Base-by-base conservation (phyloP, 2,888 invertebrate genomes). In the Cordilura impudica region DNA sequence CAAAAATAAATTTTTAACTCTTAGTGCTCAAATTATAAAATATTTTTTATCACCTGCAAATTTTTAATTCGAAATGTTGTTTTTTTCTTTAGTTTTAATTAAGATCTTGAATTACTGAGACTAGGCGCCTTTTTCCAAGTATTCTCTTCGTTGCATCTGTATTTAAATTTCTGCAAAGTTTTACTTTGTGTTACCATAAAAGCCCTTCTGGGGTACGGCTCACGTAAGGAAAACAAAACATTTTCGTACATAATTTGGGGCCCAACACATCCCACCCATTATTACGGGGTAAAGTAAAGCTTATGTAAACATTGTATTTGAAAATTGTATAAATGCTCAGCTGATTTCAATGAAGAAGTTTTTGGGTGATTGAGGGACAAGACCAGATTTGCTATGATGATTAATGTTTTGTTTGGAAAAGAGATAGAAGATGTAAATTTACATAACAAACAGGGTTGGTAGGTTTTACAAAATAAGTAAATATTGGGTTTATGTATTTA, bases 371-470 rank as follows among this genome's bases (percentile, higher is more conserved):
- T 69, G 63, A 65, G 67, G 58, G 63, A 69, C 72, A 78, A 73
- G 72, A 69, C 66, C 69, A 69, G 43, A 69, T 73, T 63, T 78
- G 61, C 67, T 19, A 51, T 67, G 29, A 78, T 73, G 65, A 73
- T 65, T 73, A 53, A 69, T 78, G 73, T 69, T 60, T 47, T 39
- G 29, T 49, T 51, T 73, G 39, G 23, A 39, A 51, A 66, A 58
- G 39, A 58, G 49, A 66, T 43, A 29, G 39, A 49, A 58, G 21
- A 51, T 47, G 18, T 5, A 31, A 54, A 71, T 21, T 39, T 39
- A 53, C 53, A 66, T 39, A 26, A 47, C 54, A 45, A 16, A 21
- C 10, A 1, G 29, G 35, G 35, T 12, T 39, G 35, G 35, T 39
- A 39, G n/a, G n/a, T 39, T 4, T 39, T 39, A 39, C n/a, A 39